A percentile compares a stretch with the other conserved stretches of the same genome.
These are phyloP conservation scores for Teleogryllus occipitalis DNA, from an alignment of 1,140 invertebrate species.

Conservation along the genomic window DNA sequence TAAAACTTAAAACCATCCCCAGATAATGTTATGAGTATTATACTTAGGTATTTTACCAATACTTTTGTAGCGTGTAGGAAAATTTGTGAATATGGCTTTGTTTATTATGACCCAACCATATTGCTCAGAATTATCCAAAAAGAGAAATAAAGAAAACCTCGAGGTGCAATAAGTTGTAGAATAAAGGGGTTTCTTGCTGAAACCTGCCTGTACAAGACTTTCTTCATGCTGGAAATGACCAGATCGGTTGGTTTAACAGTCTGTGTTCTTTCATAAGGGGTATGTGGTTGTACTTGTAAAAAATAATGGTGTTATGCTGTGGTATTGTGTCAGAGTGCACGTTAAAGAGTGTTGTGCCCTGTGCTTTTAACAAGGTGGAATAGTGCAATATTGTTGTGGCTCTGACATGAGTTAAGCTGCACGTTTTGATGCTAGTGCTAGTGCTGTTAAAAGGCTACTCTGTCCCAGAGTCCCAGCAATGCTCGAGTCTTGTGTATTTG, in stretches of 20 bases:
- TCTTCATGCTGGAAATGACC: background rate
- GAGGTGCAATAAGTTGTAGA: background rate
- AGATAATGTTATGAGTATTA: background rate
- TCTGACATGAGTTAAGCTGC: background rate
- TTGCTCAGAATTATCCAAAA: background rate
- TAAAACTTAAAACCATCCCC: slow-evolving; percentile 1
- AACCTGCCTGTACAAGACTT: background rate
- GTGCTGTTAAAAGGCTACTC: background rate
- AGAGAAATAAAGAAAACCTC: background rate
- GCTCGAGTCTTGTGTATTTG: background rate
- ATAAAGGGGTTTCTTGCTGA: background rate
- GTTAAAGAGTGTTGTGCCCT: background rate
- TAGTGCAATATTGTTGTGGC: background rate
- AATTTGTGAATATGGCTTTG: background rate
- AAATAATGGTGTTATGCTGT: background rate
- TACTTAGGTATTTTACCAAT: background rate
- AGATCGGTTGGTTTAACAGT: background rate
- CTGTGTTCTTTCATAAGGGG: background rate
- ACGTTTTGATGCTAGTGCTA: background rate
- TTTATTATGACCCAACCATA: background rate
- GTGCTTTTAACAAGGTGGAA: background rate
- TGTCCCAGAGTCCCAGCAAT: background rate
- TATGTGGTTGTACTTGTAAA: background rate
- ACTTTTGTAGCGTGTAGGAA: background rate
- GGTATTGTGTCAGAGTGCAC: background rate